A percentile compares a stretch with the other conserved stretches of the same genome.
phyloP scores from a whole-genome alignment of 2,888 invertebrate genomes.

The Miltochrista miniata region DNA sequence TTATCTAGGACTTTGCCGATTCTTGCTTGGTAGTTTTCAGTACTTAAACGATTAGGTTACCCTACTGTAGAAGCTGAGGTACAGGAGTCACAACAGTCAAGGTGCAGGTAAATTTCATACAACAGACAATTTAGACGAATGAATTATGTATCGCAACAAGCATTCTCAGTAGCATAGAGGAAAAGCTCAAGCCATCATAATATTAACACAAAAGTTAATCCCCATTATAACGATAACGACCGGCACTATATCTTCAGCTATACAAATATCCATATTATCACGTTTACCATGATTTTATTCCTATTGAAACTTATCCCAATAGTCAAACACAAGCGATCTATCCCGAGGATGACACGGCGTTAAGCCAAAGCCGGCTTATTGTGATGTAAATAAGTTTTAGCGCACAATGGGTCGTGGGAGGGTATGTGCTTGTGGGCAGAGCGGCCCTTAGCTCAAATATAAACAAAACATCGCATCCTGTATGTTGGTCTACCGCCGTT shows the following conservation, averaged over 20 bases:
- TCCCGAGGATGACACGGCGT: constrained; percentile 59
- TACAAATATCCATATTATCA: background rate
- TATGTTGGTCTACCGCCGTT: constrained; percentile 45
- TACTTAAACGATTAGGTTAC: too few relatives aligned
- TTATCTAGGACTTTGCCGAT: too few relatives aligned
- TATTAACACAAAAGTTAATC: background rate
- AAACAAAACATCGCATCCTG: constrained; percentile 59
- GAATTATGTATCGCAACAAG: too few relatives aligned
- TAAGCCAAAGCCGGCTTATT: constrained; percentile 71
- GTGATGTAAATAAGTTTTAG: constrained; percentile 79
- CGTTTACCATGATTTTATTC: background rate
- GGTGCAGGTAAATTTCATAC: too few relatives aligned
- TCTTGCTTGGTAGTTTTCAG: too few relatives aligned
- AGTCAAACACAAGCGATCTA: constrained; percentile 32
- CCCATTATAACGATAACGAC: background rate
- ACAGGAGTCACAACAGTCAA: too few relatives aligned
- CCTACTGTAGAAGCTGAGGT: too few relatives aligned
- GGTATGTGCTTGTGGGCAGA: constrained; percentile 70
- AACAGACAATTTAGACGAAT: too few relatives aligned
- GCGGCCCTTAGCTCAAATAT: constrained; percentile 58
- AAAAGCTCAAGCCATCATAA: too few relatives aligned
- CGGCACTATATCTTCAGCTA: background rate
- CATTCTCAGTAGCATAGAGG: too few relatives aligned
- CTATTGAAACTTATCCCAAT: constrained; percentile 19
- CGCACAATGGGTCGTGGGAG: constrained; percentile 73